A percentile compares a stretch with the other conserved stretches of the same genome.
phyloP scores from a whole-genome alignment of 2,888 invertebrate species.

The Odontocerum albicorne region DNA sequence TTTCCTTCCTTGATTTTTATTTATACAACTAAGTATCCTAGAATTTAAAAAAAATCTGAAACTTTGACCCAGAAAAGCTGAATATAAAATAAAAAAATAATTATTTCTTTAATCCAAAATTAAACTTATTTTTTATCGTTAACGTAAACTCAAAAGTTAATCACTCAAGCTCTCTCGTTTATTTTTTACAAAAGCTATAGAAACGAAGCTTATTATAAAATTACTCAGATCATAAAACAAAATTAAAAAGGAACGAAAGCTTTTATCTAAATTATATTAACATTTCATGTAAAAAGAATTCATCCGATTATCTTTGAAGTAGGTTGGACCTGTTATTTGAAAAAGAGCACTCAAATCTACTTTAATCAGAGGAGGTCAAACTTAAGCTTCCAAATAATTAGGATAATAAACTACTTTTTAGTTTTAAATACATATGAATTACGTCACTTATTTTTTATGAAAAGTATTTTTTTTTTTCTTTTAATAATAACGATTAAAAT shows the following conservation, averaged over 20 bases:
- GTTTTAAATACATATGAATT: too few species aligned
- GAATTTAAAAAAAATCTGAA: too few species aligned
- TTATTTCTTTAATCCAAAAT: neutral
- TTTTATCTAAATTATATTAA: constrained; percentile 16
- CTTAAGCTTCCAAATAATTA: too few species aligned
- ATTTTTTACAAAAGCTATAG: constrained; percentile 16
- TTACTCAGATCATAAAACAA: constrained; percentile 11
- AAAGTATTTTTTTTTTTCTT: too few species aligned
- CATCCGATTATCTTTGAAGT: constrained; percentile 15
- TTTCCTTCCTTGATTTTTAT: neutral
- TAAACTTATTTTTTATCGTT: neutral
- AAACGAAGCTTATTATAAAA: constrained; percentile 8
- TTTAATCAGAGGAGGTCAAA: too few species aligned
- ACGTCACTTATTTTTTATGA: too few species aligned
- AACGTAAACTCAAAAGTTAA: neutral
- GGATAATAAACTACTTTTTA: too few species aligned
- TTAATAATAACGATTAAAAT: too few species aligned
- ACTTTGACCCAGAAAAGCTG: too few species aligned
- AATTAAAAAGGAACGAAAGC: constrained; percentile 5
- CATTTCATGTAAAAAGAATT: constrained; percentile 8
- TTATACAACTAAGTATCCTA: too few species aligned
- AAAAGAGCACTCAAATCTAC: constrained; percentile 2
- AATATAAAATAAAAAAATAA: neutral
- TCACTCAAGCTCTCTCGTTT: neutral
- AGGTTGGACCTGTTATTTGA: constrained; percentile 1